Evolutionary conservation across 2,113 vertebrate genomes (phyloP).

Genomic region (Saiga tatarica): DNA sequence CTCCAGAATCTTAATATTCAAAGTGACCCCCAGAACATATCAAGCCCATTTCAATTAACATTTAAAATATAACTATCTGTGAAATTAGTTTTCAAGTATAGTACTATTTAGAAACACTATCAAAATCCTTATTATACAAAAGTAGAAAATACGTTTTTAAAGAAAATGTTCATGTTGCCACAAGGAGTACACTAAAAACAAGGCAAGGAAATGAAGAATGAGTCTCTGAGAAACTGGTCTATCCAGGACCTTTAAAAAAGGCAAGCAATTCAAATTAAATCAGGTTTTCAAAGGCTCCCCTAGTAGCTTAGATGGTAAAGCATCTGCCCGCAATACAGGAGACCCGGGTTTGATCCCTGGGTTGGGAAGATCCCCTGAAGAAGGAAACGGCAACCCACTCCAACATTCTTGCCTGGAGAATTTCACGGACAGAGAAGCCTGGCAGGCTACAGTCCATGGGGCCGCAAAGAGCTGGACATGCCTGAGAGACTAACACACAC

Average conservation of each 20-base stretch:
- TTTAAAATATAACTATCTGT: neutral
- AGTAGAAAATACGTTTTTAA: neutral
- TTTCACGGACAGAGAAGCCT: neutral
- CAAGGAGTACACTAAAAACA: neutral
- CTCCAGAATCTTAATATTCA: neutral
- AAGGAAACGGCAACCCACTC: neutral
- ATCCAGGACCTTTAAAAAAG: neutral
- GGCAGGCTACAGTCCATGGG: neutral
- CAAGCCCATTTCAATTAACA: neutral
- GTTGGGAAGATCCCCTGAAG: neutral
- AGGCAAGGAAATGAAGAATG: neutral
- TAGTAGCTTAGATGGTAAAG: neutral
- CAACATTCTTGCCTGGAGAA: neutral
- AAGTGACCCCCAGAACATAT: neutral
- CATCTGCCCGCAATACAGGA: neutral
- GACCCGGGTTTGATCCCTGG: neutral
- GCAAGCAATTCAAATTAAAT: neutral
- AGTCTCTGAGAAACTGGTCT: neutral
- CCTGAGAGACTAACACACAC: neutral
- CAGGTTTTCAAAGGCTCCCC: neutral
- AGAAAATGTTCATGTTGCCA: neutral
- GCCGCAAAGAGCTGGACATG: neutral
- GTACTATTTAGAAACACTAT: neutral
- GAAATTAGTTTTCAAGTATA: neutral
- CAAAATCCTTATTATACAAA: constrained; percentile 20